Base-by-base conservation (phyloP, 2,888 invertebrate species). In the Temnothorax rugatulus region DNA sequence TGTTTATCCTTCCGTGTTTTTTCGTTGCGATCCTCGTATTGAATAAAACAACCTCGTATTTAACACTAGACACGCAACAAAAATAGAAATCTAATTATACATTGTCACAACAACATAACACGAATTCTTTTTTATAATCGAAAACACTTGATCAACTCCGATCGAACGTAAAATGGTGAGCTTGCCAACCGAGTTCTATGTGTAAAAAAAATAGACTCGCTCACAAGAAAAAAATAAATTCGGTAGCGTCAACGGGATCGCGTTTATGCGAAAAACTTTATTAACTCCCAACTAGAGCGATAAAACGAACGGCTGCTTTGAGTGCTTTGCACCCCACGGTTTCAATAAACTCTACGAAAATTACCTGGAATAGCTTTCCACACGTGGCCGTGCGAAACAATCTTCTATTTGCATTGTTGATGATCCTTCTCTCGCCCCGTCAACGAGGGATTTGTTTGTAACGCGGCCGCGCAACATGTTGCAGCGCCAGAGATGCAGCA, bases 401-500 rank as follows among this genome's bases (percentile, higher is more conserved):
- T 25, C 2, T 50, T 38, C 38, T 44, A 76, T 77, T 68, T 77
- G 76, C 54, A 54, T 15, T 77, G 41, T 41, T 77, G 68, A 77
- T 68, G 18, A 29, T 13, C 11, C 25, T 18, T 8, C 4, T 38
- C 63, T 18, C 44, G 8, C 44, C 13, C 11, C n/a, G 34, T 59
- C 25, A 57, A 18, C 54, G 15, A 7, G 11, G 5, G 13, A 11
- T 44, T 13, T 9, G 13, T 73, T 59, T 74, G 47, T 66, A 66
- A 76, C 18, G 66, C 41, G 29, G 29, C 13, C 29, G 44, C 11
- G 34, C 47, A 47, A 79, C 21, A 38, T 38, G 79, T 79, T 79
- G 95, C 96, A 97, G 99, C 99, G 76, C 99, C 99, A 0, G 99
- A 99, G 96, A 97, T 98, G 63, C 99, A 99, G 95, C 96, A 96